Percentiles rank a stretch among this genome's conserved stretches.
Conservation (phyloP, 2,113 vertebrate species). For the Tor tambroides region DNA sequence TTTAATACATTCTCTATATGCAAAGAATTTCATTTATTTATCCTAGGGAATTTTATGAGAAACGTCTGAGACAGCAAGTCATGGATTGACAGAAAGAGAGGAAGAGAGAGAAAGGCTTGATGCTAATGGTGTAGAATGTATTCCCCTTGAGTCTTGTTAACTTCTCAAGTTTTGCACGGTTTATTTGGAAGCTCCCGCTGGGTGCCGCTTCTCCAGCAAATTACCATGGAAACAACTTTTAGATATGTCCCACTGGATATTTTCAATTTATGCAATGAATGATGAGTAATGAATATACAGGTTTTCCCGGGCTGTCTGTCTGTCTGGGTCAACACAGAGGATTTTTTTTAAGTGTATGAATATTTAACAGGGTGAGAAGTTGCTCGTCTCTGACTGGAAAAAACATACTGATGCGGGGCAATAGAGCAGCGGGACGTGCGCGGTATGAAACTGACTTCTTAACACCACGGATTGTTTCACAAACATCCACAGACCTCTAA, state of each 20-base stretch:
- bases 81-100: slow-evolving; percentile 52
- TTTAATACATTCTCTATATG: background rate
- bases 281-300: slow-evolving; percentile 58
- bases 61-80: background rate
- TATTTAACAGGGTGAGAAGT: background rate
- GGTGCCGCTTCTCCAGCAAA: slow-evolving; percentile 51
- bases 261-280: slow-evolving; percentile 63
- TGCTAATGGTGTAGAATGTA: slow-evolving; percentile 37
- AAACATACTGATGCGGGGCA: background rate
- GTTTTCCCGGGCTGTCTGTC: slow-evolving; percentile 49
- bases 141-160: slow-evolving; percentile 63
- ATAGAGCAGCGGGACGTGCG: background rate
- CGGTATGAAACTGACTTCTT: slow-evolving; percentile 13
- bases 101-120: slow-evolving; percentile 45
- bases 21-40: background rate
- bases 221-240: slow-evolving; percentile 76
- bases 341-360: background rate
- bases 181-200: slow-evolving; percentile 55
- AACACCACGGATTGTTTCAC: background rate
- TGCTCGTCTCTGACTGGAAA: background rate
- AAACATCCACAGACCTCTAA: background rate
- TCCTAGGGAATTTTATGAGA: background rate
- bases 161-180: slow-evolving; percentile 58
- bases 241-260: slow-evolving; percentile 62
- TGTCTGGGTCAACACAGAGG: slow-evolving; percentile 54